Evolutionary conservation across 2,888 invertebrate genomes (phyloP).

Genomic region (Norana najaformis): DNA sequence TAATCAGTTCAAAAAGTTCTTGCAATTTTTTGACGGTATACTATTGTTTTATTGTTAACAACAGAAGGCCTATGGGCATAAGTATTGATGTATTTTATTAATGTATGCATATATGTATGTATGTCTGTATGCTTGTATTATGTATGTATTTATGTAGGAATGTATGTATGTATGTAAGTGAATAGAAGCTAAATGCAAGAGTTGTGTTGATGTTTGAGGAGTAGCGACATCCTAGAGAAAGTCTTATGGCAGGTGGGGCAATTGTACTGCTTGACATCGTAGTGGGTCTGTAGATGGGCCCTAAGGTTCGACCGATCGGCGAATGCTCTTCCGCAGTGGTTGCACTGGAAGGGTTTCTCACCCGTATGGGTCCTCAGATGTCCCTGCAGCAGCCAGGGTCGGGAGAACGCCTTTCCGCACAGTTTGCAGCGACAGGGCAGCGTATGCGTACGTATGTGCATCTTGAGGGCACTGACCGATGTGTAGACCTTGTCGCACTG

Average conservation of each 20-base stretch:
- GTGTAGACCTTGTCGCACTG: conserved; percentile 95
- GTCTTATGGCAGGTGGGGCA: conserved; percentile 90
- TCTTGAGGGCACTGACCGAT: conserved; percentile 91
- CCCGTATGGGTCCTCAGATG: conserved; percentile 97
- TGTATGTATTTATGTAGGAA: background rate
- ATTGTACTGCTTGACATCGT: conserved; percentile 94
- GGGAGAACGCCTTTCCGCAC: conserved; percentile 94
- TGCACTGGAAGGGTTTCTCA: conserved; percentile 94
- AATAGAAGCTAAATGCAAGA: background rate
- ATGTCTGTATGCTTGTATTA: background rate
- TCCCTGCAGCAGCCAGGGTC: conserved; percentile 95
- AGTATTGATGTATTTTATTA: no score
- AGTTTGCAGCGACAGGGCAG: conserved; percentile 93
- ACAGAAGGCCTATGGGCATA: no score
- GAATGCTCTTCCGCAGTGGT: conserved; percentile 91
- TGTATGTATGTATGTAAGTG: no score
- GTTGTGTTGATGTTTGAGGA: conserved; percentile 76
- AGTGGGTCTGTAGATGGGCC: conserved; percentile 95
- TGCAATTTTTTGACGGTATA: no score
- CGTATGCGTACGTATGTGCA: conserved; percentile 98
- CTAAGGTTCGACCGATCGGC: conserved; percentile 93
- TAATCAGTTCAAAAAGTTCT: no score
- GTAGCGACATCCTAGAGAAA: conserved; percentile 91
- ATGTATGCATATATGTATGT: background rate
- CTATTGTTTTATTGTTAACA: no score